These are phyloP conservation scores for Sphaeramia orbicularis DNA, from an alignment of 2,797 vertebrate genomes.

Conservation along the genomic window DNA sequence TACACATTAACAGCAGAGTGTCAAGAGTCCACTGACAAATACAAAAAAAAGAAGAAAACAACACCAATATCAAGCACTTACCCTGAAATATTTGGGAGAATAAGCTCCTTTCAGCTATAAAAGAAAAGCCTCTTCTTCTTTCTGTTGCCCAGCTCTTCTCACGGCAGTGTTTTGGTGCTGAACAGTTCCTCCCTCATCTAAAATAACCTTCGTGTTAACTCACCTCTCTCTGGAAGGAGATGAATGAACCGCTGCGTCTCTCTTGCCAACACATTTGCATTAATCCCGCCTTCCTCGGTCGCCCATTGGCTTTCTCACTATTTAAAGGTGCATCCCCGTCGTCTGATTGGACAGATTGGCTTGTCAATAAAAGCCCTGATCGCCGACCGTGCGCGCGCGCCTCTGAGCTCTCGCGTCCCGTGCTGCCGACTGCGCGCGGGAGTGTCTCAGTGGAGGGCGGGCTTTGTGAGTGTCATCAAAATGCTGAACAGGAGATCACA, in stretches of 20 bases:
- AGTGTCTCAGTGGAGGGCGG: background rate
- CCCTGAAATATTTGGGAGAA: slow-evolving; percentile 56
- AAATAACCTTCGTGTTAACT: slow-evolving; percentile 57
- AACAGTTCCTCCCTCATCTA: slow-evolving; percentile 57
- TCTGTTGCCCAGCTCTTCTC: slow-evolving; percentile 16
- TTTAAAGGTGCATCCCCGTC: background rate
- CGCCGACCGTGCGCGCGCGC: slow-evolving; percentile 7
- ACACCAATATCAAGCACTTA: slow-evolving; percentile 58
- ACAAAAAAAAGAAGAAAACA: slow-evolving; percentile 4
- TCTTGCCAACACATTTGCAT: slow-evolving; percentile 84
- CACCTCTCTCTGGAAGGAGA: slow-evolving; percentile 67
- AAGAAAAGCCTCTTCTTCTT: slow-evolving; percentile 28
- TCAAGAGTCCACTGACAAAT: slow-evolving; percentile 2
- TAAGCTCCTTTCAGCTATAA: slow-evolving; percentile 31
- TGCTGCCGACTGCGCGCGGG: background rate
- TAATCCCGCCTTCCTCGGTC: slow-evolving; percentile 52
- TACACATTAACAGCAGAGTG: slow-evolving; percentile 20
- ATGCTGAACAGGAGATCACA: background rate
- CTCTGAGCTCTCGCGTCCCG: slow-evolving; percentile 26
- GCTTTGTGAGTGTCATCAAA: background rate
- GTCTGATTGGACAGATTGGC: slow-evolving; percentile 57
- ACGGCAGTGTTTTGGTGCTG: slow-evolving; percentile 43
- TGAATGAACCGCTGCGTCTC: slow-evolving; percentile 86
- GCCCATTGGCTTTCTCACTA: slow-evolving; percentile 45
- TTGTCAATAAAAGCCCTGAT: slow-evolving; percentile 53